Conservation (phyloP, 2,797 vertebrate genomes). For the Pagetopsis macropterus region DNA sequence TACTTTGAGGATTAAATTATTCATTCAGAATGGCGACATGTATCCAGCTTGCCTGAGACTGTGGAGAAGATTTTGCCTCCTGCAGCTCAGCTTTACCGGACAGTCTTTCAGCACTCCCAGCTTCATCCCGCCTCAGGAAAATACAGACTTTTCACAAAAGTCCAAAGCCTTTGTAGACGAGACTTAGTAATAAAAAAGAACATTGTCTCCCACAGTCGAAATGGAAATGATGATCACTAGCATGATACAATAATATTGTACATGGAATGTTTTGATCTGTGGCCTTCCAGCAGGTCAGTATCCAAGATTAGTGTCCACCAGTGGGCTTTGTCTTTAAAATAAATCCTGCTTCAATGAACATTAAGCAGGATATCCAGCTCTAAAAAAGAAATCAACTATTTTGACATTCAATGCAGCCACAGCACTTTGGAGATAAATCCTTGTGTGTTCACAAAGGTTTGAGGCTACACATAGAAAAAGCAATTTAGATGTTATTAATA, state of each 20-base stretch:
- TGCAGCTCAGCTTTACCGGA: constrained; percentile 86
- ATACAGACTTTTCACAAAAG: constrained; percentile 86
- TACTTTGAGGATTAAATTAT: constrained; percentile 98
- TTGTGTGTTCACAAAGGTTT: constrained; percentile 61
- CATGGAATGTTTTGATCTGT: constrained; percentile 46
- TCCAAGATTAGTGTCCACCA: constrained; percentile 44
- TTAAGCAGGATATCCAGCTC: constrained; percentile 51
- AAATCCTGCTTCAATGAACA: constrained; percentile 51
- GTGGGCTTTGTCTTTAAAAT: constrained; percentile 50
- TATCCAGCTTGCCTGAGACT: constrained; percentile 68
- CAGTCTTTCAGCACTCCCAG: constrained; percentile 87
- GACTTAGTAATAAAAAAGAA: constrained; percentile 88
- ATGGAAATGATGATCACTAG: constrained; percentile 83
- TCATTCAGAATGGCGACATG: constrained; percentile 91
- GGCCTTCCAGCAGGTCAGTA: constrained; percentile 39
- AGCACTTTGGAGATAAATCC: constrained; percentile 64
- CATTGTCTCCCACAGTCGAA: constrained; percentile 82
- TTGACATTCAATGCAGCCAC: constrained; percentile 50
- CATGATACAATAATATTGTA: constrained; percentile 74
- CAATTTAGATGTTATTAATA: constrained; percentile 74
- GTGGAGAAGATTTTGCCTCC: constrained; percentile 90
- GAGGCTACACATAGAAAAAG: constrained; percentile 66
- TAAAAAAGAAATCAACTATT: constrained; percentile 47
- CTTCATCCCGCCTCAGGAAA: constrained; percentile 88
- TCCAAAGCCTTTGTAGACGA: constrained; percentile 85